phyloP scores from a whole-genome alignment of 2,888 invertebrate species.

The Hermaeophaga mercurialis region DNA sequence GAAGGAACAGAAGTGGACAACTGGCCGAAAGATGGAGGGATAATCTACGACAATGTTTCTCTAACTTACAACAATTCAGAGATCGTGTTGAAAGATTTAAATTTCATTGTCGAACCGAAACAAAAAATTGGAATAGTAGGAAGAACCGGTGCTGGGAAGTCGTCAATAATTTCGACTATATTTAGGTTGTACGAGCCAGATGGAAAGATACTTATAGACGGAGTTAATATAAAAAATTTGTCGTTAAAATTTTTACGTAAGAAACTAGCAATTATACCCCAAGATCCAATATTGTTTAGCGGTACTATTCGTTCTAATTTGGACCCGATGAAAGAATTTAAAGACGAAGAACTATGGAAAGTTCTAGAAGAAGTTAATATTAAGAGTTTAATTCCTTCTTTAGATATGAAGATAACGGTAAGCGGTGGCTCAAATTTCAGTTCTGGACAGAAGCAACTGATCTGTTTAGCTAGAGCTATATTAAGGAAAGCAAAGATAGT shows the following conservation, averaged over 20 bases:
- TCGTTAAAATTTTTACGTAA: constrained; percentile 75
- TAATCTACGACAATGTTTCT: constrained; percentile 70
- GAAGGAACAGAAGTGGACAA: constrained; percentile 56
- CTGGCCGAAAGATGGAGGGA: constrained; percentile 74
- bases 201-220: constrained; percentile 83
- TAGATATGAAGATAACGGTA: constrained; percentile 56
- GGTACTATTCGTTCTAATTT: constrained; percentile 60
- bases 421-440: constrained; percentile 32
- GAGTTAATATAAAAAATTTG: constrained; percentile 68
- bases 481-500: constrained; percentile 58
- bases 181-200: constrained; percentile 77
- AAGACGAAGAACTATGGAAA: constrained; percentile 41
- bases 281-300: constrained; percentile 83
- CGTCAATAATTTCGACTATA: constrained; percentile 74
- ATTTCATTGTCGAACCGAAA: constrained; percentile 68
- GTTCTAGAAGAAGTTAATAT: constrained; percentile 50
- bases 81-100: constrained; percentile 73
- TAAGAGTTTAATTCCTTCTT: constrained; percentile 61
- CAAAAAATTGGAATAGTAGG: constrained; percentile 80
- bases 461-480: constrained; percentile 62
- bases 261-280: constrained; percentile 81
- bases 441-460: constrained; percentile 59
- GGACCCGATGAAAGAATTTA: constrained; percentile 40
- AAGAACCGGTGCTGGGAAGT: constrained; percentile 83
- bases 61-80: constrained; percentile 75